A percentile compares a stretch with the other conserved stretches of the same genome.
phyloP scores from a whole-genome alignment of 1,140 invertebrate species.

The Eulimnadia texana region DNA sequence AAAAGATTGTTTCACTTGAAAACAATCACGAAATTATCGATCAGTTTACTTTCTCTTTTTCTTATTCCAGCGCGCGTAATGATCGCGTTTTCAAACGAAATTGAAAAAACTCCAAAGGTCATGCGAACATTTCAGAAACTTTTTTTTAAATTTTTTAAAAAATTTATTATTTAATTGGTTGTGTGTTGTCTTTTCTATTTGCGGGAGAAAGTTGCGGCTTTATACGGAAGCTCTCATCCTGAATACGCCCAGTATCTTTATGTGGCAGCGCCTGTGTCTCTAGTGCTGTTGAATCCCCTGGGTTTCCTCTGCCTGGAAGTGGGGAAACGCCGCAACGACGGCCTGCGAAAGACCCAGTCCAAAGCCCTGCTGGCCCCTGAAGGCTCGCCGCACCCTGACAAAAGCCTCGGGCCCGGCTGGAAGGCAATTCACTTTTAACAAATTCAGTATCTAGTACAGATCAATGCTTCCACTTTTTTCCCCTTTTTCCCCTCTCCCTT shows the following conservation, averaged over 20 bases:
- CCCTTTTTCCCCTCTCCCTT: too few species aligned
- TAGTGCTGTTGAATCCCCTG: conserved; percentile 38
- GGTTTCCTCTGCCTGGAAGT: conserved; percentile 38
- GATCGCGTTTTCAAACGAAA: too few species aligned
- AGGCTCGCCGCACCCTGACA: background rate
- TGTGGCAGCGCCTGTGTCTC: conserved; percentile 37
- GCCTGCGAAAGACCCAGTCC: background rate
- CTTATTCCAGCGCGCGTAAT: too few species aligned
- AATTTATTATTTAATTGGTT: background rate
- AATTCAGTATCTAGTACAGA: background rate
- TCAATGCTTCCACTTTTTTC: too few species aligned
- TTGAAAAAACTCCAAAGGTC: too few species aligned
- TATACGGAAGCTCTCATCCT: conserved; percentile 34
- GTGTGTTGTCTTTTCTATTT: background rate
- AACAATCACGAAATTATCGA: too few species aligned
- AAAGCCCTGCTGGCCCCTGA: background rate
- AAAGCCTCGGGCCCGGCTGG: background rate
- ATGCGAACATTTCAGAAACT: too few species aligned
- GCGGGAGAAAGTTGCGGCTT: conserved; percentile 29
- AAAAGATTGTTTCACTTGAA: too few species aligned
- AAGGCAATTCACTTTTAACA: background rate
- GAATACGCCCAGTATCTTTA: conserved; percentile 38
- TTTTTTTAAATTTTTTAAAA: background rate
- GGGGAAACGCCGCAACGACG: conserved; percentile 24
- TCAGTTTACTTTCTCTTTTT: too few species aligned